Percentiles rank a stretch among this genome's conserved stretches.
Evolutionary conservation across 2,888 invertebrate genomes (phyloP).

Genomic region (Drosophila ezoana): DNA sequence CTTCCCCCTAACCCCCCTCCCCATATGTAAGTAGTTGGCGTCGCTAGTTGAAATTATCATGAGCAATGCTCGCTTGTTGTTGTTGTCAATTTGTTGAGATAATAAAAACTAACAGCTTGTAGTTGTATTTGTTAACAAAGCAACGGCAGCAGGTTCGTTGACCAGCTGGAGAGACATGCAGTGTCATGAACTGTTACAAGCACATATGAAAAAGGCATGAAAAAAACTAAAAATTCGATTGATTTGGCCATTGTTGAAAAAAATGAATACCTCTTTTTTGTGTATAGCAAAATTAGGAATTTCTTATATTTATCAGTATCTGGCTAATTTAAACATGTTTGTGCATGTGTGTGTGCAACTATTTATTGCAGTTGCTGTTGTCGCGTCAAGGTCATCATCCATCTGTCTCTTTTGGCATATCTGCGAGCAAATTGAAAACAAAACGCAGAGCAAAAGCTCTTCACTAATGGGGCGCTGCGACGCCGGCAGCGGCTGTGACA

Average conservation of each 20-base stretch:
- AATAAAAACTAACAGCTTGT: constrained; percentile 64
- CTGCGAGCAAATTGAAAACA: constrained; percentile 34
- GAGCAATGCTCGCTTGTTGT: constrained; percentile 41
- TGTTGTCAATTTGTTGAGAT: constrained; percentile 59
- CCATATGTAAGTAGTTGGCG: constrained; percentile 28
- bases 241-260: too few species aligned
- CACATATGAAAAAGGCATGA: background rate
- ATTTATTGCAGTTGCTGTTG: constrained; percentile 23
- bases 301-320: background rate
- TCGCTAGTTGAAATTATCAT: constrained; percentile 37
- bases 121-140: constrained; percentile 54
- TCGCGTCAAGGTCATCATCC: constrained; percentile 40
- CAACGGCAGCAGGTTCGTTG: constrained; percentile 59
- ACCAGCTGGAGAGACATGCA: constrained; percentile 43
- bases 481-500: constrained; percentile 37
- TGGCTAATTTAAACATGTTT: background rate
- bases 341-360: background rate
- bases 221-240: background rate
- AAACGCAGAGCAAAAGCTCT: constrained; percentile 38
- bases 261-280: too few species aligned
- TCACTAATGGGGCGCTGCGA: constrained; percentile 37
- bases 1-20: background rate
- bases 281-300: too few species aligned
- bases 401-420: constrained; percentile 44
- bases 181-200: constrained; percentile 37